These are phyloP conservation scores for Pharmacophagus antenor DNA, from an alignment of 2,888 invertebrate genomes.

Conservation along the genomic window DNA sequence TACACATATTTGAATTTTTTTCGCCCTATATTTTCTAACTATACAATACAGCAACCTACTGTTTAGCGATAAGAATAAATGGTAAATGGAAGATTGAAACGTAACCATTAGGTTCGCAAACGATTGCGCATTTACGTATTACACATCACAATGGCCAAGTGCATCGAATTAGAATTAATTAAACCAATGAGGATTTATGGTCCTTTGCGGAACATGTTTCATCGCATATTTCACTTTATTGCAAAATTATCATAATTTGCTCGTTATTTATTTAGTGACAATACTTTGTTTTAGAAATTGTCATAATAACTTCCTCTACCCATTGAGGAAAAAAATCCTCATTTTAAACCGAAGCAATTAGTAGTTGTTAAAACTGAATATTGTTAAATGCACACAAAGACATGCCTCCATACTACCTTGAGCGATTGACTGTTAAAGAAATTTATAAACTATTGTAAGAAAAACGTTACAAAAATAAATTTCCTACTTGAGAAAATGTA, in stretches of 20 bases:
- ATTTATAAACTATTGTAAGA: too few relatives aligned
- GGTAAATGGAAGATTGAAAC: conserved; percentile 22
- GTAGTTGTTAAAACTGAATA: too few relatives aligned
- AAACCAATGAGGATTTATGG: conserved; percentile 61
- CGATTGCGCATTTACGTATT: conserved; percentile 34
- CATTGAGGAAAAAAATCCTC: too few relatives aligned
- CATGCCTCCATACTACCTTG: too few relatives aligned
- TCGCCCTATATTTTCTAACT: neutral
- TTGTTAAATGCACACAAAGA: too few relatives aligned
- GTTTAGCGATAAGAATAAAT: conserved; percentile 18
- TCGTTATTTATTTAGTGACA: neutral
- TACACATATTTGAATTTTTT: neutral
- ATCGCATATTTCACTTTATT: conserved; percentile 43
- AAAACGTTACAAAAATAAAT: too few relatives aligned
- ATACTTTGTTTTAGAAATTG: neutral
- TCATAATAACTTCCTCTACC: too few relatives aligned
- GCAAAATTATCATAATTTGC: conserved; percentile 1
- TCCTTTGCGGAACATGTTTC: conserved; percentile 39
- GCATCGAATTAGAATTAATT: conserved; percentile 72
- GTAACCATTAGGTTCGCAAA: conserved; percentile 30
- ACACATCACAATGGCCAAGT: conserved; percentile 40
- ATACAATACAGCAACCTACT: conserved; percentile 1
- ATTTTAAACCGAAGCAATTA: too few relatives aligned
- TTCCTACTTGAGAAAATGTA: too few relatives aligned
- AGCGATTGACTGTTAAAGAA: too few relatives aligned